phyloP scores from a whole-genome alignment of 2,888 invertebrate genomes.

The Argyra leucocephala region DNA sequence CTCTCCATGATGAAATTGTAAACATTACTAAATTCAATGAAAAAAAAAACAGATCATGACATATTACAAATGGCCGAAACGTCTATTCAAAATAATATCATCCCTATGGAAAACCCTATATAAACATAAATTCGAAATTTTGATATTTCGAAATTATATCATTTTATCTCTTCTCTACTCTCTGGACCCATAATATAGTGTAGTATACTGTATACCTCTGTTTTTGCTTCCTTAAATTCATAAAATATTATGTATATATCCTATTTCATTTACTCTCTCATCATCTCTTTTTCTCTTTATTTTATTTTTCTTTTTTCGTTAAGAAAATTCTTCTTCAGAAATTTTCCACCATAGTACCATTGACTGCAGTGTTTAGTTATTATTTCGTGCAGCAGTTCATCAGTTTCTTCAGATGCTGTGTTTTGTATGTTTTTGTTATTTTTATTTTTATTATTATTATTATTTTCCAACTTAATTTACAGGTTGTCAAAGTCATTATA shows the following conservation, averaged over 20 bases:
- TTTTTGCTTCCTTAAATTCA: conserved; percentile 1
- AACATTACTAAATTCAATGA: too few species aligned
- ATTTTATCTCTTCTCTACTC: too few species aligned
- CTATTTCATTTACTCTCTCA: too few species aligned
- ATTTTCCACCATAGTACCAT: not conserved
- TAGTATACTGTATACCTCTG: not conserved
- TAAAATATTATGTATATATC: not conserved
- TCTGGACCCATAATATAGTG: not conserved
- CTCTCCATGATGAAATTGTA: too few species aligned
- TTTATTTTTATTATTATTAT: not conserved
- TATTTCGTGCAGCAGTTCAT: not conserved
- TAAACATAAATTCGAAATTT: too few species aligned
- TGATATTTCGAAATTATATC: too few species aligned
- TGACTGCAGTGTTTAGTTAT: not conserved
- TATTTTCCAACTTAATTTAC: not conserved
- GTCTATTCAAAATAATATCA: too few species aligned
- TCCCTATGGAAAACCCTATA: too few species aligned
- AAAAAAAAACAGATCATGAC: too few species aligned
- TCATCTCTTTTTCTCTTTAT: not conserved
- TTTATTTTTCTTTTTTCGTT: not conserved
- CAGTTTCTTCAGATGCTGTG: not conserved
- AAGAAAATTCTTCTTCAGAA: not conserved
- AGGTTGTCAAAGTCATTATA: conserved; percentile 3
- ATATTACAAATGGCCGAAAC: too few species aligned
- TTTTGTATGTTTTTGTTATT: not conserved